Base-by-base conservation (phyloP, 2,113 vertebrate species). In the Ceyx melanurus region DNA sequence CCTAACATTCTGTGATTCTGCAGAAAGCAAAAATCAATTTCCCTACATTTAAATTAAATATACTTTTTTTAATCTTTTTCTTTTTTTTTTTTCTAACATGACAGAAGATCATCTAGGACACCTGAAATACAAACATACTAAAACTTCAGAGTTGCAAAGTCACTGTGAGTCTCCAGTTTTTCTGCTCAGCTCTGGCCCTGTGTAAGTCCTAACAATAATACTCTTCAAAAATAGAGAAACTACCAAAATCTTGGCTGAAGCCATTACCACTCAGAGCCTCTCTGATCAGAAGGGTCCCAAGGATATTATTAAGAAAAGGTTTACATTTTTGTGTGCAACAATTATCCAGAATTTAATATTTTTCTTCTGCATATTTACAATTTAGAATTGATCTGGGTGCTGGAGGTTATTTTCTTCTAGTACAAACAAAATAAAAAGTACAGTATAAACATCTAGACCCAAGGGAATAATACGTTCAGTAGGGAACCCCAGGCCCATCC, bases 321-420 rank as follows among this genome's bases (percentile, higher is more conserved):
- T 95, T 93, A 89, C 4, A 13, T 56, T 42, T 25, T 54, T 79
- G 58, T 81, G 35, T 88, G 54, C n/a, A 88, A 19, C 60, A 81
- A 31, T 90, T 82, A 88, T 11, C 28, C 42, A 86, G 42, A 66
- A 73, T 80, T 66, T 57, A 78, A 29, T 40, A 50, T 68, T 92
- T 93, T 91, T 35, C 76, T 93, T n/a, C 65, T 75, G 16, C 67
- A 46, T 94, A 93, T 92, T 95, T 95, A 81, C 65, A 91, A 51
- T 94, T 91, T 79, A 57, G 28, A 66, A 74, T 79, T 54, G 33
- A 84, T 80, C 81, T 35, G 65, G 48, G n/a, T 76, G 43, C 37
- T 76, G 61, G 71, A 65, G 83, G 86, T 58, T 88, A 85, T 91
- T 93, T 97, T 84, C 61, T 72, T 66, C 20, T 25, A 78, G 48